phyloP scores from a whole-genome alignment of 2,797 vertebrate species.

The Sebastiscus albofasciatus region DNA sequence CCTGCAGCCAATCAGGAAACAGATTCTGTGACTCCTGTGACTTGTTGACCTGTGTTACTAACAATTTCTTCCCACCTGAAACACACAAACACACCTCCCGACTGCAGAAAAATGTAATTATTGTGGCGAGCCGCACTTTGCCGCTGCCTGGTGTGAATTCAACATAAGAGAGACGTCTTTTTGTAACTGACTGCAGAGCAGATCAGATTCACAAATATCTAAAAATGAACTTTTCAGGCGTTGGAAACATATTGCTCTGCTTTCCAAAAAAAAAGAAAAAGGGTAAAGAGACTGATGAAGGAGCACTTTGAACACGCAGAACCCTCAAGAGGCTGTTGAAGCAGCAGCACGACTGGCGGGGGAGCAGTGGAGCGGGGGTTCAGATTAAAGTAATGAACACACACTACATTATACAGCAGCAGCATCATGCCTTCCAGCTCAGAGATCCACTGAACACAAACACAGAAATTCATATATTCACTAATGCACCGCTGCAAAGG shows the following conservation, averaged over 20 bases:
- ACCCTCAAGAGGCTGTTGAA: conserved; percentile 19
- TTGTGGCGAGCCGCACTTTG: too few relatives aligned
- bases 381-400: conserved; percentile 34
- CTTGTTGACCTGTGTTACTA: too few relatives aligned
- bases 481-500: conserved; percentile 17
- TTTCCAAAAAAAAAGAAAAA: background rate
- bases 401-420: conserved; percentile 10
- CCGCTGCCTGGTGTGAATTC: too few relatives aligned
- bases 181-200: too few relatives aligned
- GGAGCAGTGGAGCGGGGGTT: background rate
- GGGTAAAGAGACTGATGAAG: background rate
- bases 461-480: background rate
- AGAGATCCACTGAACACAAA: background rate
- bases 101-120: too few relatives aligned
- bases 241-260: background rate
- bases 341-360: background rate
- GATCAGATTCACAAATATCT: background rate
- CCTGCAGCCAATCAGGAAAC: too few relatives aligned
- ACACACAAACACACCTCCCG: too few relatives aligned
- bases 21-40: too few relatives aligned
- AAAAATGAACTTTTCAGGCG: background rate
- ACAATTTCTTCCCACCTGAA: too few relatives aligned
- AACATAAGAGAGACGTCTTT: fast-evolving
- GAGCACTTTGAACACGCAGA: conserved; percentile 1
- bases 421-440: conserved; percentile 3